Percentiles rank a stretch among this genome's conserved stretches.
Conservation (phyloP, 1,140 invertebrate species). For the Apis dorsata region DNA sequence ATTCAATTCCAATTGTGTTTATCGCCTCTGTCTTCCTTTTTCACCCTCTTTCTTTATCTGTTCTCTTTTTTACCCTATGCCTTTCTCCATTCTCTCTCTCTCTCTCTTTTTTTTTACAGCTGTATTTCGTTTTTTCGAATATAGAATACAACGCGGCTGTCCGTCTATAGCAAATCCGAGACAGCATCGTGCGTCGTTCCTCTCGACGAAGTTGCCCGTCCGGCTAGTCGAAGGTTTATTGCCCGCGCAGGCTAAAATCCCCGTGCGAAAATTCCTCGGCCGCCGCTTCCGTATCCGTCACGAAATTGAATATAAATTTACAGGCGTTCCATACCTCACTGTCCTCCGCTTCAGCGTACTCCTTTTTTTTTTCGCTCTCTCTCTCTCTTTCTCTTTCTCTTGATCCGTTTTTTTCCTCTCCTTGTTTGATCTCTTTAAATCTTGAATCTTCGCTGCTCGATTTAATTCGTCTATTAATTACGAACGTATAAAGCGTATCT, state of each 20-base stretch:
- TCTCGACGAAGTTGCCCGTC: slow-evolving; percentile 51
- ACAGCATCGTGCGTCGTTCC: slow-evolving; percentile 2
- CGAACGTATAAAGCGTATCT: neutral
- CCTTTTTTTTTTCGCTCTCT: neutral
- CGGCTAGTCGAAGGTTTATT: slow-evolving; percentile 66
- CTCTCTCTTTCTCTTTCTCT: no score
- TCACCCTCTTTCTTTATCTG: neutral
- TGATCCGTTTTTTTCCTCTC: neutral
- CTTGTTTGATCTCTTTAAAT: neutral
- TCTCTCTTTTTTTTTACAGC: neutral
- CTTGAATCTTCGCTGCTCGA: neutral
- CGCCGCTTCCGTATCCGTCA: slow-evolving; percentile 64
- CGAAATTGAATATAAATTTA: slow-evolving; percentile 73
- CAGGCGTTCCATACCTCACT: slow-evolving; percentile 22
- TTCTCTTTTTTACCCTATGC: neutral
- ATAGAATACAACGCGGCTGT: slow-evolving; percentile 13
- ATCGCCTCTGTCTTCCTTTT: slow-evolving; percentile 39
- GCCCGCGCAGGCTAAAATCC: slow-evolving; percentile 60
- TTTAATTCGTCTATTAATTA: slow-evolving; percentile 18
- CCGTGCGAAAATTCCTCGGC: slow-evolving; percentile 68
- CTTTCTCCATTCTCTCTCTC: neutral
- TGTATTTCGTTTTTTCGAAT: neutral
- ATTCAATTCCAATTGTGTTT: slow-evolving; percentile 65
- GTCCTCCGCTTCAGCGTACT: neutral
- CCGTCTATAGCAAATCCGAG: slow-evolving; percentile 11